Conservation (phyloP, 2,888 invertebrate genomes). For the Galerucella pusilla region DNA sequence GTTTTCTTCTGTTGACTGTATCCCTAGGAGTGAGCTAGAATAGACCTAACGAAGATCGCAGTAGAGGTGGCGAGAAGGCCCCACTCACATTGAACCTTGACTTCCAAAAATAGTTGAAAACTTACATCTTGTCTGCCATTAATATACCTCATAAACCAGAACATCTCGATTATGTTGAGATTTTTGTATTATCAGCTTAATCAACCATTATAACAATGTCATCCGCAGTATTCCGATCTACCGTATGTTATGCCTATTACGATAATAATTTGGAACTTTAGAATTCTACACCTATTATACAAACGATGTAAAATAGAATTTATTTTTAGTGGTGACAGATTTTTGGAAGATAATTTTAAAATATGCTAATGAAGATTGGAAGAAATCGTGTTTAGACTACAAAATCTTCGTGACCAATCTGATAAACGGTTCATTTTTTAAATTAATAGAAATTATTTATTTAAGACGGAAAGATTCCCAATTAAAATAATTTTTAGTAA, state of each 20-base stretch:
- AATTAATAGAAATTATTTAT: no score
- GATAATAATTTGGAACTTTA: no score
- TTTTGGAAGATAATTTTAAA: neutral
- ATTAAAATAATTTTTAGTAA: no score
- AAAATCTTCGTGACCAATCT: constrained; percentile 1
- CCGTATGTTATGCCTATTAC: no score
- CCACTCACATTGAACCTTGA: no score
- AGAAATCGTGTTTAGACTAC: neutral
- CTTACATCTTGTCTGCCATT: constrained; percentile 1
- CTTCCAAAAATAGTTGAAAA: no score
- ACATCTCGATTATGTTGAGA: constrained; percentile 11
- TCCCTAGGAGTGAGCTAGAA: no score
- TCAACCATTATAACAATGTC: neutral
- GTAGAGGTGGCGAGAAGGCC: no score
- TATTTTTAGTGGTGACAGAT: neutral
- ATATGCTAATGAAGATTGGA: neutral
- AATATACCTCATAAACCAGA: constrained; percentile 3
- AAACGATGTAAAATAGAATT: neutral
- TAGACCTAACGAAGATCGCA: no score
- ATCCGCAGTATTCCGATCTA: constrained; percentile 3
- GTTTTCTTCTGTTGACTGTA: no score
- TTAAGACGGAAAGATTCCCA: no score
- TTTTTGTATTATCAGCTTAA: neutral
- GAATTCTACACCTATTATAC: neutral
- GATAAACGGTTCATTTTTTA: no score